phyloP scores from a whole-genome alignment of 2,113 vertebrate species.

The Aleadryas rufinucha region DNA sequence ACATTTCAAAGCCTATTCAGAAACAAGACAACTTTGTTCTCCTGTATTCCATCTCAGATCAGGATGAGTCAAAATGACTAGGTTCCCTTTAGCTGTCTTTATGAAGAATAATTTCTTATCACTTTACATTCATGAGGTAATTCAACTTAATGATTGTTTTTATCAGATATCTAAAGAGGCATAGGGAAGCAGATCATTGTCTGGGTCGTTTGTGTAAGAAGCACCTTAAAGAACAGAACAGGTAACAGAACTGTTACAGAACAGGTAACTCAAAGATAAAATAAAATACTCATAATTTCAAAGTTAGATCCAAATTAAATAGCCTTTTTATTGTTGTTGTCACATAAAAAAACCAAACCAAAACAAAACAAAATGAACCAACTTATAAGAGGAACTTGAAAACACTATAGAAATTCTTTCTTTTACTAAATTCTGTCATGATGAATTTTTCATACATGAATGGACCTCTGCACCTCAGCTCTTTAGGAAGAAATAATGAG shows the following conservation, averaged over 20 bases:
- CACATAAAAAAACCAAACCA: not conserved
- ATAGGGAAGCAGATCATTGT: not conserved
- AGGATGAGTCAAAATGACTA: not conserved
- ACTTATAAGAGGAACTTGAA: not conserved
- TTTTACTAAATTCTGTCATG: not conserved
- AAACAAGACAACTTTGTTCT: not conserved
- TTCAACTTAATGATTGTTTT: slow-evolving; percentile 1
- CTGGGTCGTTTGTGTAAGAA: slow-evolving; percentile 1
- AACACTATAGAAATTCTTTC: not conserved
- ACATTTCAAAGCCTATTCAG: not conserved
- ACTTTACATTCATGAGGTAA: slow-evolving; percentile 49
- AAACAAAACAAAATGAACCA: not conserved
- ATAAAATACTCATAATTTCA: not conserved
- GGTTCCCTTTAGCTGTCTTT: slow-evolving; percentile 16
- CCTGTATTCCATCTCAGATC: not conserved
- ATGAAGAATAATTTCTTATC: slow-evolving; percentile 3
- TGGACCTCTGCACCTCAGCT: not conserved
- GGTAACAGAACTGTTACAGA: not conserved
- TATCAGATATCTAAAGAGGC: not conserved
- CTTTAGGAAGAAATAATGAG: not conserved
- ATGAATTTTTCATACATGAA: not conserved
- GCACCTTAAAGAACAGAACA: not conserved
- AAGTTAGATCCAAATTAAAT: not conserved
- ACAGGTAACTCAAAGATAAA: not conserved
- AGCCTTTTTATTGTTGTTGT: not conserved